Base-by-base conservation (phyloP, 1,140 invertebrate genomes). In the Idris sp. region DNA sequence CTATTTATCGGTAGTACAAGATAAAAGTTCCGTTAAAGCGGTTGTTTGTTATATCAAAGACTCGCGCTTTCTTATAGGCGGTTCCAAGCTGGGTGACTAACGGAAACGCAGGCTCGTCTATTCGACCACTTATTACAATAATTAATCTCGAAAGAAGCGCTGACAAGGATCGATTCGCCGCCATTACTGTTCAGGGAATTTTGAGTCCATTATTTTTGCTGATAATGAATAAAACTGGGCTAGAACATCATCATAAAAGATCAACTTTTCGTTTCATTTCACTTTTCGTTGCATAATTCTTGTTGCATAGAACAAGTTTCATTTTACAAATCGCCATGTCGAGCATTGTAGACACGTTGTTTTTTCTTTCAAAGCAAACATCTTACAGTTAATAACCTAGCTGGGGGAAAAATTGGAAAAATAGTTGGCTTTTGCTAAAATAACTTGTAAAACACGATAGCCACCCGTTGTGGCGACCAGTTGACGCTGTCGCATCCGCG, bases 21-120 rank as follows among this genome's bases (percentile, higher is more conserved):
- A 76, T 76, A 58, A 54, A 48, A 71, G 73, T 76, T 71, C 73
- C 73, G 73, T 76, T 76, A 76, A 71, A 71, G 73, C 65, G 53
- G 59, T 71, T 68, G 53, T 76, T 40, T 43, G 73, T 40, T 67
- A 76, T 75, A 53, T 65, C 11, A 71, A 67, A 71, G 54, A 68
- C 56, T 40, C 40, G 40, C 11, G 46, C 46, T 58, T 44, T 68
- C 58, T 62, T 28, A 62, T 30, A 62, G 33, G 35, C 16, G 41
- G 68, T 33, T 31, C 49, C 64, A 35, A 44, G 11, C 44, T 46
- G 51, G 58, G 16, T 59, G 51, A 58, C 8, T 75, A 75, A 73
- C 75, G 64, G 71, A 51, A 62, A 65, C 44, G 18, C 31, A 64
- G 46, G 56, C 53, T 64, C 58, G 58, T 19, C 51, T 61, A 41